Evolutionary conservation across 2,888 invertebrate genomes (phyloP), one percentile per base, ranked within the genome.

Genomic region (Anthoptus insignis): DNA sequence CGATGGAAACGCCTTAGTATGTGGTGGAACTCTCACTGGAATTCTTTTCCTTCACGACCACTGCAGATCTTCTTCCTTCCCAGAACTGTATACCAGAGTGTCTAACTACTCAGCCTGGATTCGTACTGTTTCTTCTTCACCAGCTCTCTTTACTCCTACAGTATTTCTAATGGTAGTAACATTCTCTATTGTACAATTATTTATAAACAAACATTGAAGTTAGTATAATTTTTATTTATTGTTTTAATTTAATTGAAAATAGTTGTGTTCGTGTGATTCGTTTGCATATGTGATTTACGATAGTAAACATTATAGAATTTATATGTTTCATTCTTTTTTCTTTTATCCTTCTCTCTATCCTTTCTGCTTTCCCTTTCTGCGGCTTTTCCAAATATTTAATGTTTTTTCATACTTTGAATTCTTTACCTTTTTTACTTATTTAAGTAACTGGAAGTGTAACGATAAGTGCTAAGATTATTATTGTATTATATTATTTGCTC

Each of bases 51-150:
- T 74, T 2, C 76, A 73, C 0, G 80, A 80, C 59, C 39, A 56
- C 1, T 86, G 86, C 64, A 5, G 32, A 0, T 8, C 52, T 2
- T 72, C 74, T 0, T 69, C 80, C 0, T 75, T 56, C 37, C 88
- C 87, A 13, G 87, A 88, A 66, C 63, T 87, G 1, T 87, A 86
- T 68, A 81, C 83, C 2, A 76, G 83, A 27, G 78, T 87, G 0
- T 78, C 81, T 1, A 81, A 83, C 73, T 86, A 86, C 60, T 80
- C 82, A 0, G 67, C 71, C 0, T 87, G 84, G 86, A 81, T 87
- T 13, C 70, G 76, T 37, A 72, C 59, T 29, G 60, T 83, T 13
- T 81, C 84, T 0, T 79, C 79, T 5, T 76, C 79, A 1, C 76
- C 77, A 0, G 66, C 74, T n/a, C 69, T 76, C 16, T 79, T 80